These are phyloP conservation scores for Bombus balteatus DNA, from an alignment of 1,140 invertebrate species.

Conservation along the genomic window DNA sequence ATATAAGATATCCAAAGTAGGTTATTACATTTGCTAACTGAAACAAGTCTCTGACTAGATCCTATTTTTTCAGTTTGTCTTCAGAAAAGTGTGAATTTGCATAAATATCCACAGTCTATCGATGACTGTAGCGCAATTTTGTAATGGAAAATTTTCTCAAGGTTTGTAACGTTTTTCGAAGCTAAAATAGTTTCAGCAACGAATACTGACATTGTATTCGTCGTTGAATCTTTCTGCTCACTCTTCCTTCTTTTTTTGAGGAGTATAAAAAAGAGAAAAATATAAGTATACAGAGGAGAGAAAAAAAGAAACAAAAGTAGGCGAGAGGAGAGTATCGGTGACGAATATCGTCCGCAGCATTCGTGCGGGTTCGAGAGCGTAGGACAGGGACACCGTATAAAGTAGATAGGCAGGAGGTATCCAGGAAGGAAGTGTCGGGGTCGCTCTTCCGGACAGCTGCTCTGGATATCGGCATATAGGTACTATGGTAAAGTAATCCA, in stretches of 20 bases:
- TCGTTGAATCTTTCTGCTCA: neutral
- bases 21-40: too few relatives aligned
- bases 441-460: slow-evolving; percentile 82
- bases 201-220: neutral
- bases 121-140: too few relatives aligned
- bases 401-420: slow-evolving; percentile 68
- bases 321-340: slow-evolving; percentile 38
- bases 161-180: neutral
- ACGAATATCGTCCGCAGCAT: slow-evolving; percentile 55
- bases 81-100: too few relatives aligned
- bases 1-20: too few relatives aligned
- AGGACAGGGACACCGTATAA: slow-evolving; percentile 54
- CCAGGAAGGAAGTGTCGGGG: slow-evolving; percentile 82
- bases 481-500: slow-evolving; percentile 81
- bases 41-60: too few relatives aligned
- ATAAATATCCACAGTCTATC: too few relatives aligned
- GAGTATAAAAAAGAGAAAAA: neutral
- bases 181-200: neutral
- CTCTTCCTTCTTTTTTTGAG: neutral
- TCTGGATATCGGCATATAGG: slow-evolving; percentile 74
- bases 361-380: slow-evolving; percentile 55
- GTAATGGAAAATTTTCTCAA: neutral
- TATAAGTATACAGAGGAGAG: neutral
- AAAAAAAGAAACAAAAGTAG: neutral
- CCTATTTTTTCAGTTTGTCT: too few relatives aligned